phyloP scores from a whole-genome alignment of 2,888 invertebrate species.

The Rhagonycha lutea region DNA sequence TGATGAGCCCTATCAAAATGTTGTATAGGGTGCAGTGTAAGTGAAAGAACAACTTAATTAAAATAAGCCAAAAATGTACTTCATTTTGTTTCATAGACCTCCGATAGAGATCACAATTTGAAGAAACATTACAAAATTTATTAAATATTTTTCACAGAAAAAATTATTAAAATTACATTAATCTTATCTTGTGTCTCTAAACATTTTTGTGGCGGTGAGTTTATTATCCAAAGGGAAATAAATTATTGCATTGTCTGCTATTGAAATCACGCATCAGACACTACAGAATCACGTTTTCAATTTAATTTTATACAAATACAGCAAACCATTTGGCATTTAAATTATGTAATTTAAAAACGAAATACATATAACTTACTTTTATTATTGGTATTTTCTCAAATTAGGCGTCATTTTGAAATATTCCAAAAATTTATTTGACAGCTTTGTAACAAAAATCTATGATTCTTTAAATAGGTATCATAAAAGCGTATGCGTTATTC shows the following conservation, averaged over 20 bases:
- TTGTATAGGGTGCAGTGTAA: too few species aligned
- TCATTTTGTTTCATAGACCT: too few species aligned
- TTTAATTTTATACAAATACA: neutral
- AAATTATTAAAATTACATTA: neutral
- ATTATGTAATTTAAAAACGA: neutral
- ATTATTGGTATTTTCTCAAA: neutral
- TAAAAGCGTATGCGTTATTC: neutral
- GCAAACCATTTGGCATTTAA: neutral
- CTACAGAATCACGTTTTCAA: neutral
- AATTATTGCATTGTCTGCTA: neutral
- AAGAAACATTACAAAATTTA: too few species aligned
- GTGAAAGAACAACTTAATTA: too few species aligned
- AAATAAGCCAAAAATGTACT: too few species aligned
- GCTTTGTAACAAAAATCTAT: neutral
- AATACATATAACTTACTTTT: neutral
- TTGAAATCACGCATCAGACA: neutral
- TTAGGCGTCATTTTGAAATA: neutral
- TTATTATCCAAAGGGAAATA: neutral
- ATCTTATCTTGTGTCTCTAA: neutral
- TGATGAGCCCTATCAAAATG: too few species aligned
- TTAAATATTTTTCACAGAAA: neutral
- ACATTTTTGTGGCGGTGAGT: neutral
- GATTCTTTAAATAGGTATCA: neutral
- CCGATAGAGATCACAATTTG: too few species aligned
- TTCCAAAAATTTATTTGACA: neutral